Evolutionary conservation across 2,113 vertebrate species (phyloP).

Genomic region (Ictalurus furcatus): DNA sequence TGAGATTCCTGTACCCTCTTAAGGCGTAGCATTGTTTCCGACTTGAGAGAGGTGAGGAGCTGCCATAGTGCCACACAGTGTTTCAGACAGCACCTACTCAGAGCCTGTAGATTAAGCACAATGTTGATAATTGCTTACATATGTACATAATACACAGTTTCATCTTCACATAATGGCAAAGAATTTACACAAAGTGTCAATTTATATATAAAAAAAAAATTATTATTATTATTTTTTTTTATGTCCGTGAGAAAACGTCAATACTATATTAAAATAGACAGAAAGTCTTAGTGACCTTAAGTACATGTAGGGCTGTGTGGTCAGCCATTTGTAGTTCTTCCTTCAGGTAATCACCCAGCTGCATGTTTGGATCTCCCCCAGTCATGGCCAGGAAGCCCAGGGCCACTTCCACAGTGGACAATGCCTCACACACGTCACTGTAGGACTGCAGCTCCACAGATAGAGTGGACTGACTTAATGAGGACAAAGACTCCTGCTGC

Average conservation of each 20-base stretch:
- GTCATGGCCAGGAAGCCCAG: slow-evolving; percentile 89
- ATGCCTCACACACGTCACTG: slow-evolving; percentile 88
- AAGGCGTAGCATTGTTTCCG: slow-evolving; percentile 84
- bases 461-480: slow-evolving; percentile 68
- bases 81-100: slow-evolving; percentile 78
- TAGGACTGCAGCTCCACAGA: slow-evolving; percentile 84
- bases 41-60: slow-evolving; percentile 83
- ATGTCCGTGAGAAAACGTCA: background rate
- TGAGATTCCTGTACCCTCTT: slow-evolving; percentile 72
- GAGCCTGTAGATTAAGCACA: slow-evolving; percentile 68
- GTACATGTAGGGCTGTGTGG: slow-evolving; percentile 75
- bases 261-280: background rate
- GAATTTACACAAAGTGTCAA: background rate
- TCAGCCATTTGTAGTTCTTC: slow-evolving; percentile 84
- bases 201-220: background rate
- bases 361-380: slow-evolving; percentile 76
- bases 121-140: background rate
- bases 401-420: slow-evolving; percentile 80
- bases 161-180: background rate
- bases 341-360: slow-evolving; percentile 77
- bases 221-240: no score
- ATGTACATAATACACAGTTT: background rate
- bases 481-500: slow-evolving; percentile 78
- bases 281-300: slow-evolving; percentile 75
- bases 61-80: slow-evolving; percentile 88